These are phyloP conservation scores for Aleadryas rufinucha DNA, from an alignment of 2,113 vertebrate genomes.

Conservation along the genomic window DNA sequence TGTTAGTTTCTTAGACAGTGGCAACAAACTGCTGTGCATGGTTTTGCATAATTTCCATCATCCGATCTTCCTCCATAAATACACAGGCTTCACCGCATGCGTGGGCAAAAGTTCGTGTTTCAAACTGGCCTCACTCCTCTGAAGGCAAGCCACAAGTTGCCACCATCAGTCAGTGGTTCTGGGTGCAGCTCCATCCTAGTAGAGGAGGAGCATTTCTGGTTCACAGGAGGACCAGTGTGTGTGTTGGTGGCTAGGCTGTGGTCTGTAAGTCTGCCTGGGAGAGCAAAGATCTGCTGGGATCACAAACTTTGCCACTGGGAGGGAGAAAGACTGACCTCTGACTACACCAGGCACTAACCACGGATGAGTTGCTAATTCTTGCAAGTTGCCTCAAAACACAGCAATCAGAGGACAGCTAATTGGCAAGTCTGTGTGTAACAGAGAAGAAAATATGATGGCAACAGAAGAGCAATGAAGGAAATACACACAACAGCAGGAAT, in stretches of 20 bases:
- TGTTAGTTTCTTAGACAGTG: neutral
- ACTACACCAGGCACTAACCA: neutral
- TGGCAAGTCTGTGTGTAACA: neutral
- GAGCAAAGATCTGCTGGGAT: rapidly evolving
- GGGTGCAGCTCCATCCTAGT: neutral
- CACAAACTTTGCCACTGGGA: neutral
- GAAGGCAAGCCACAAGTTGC: neutral
- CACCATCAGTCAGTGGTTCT: neutral
- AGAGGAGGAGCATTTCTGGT: neutral
- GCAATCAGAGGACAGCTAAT: neutral
- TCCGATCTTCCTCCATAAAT: neutral
- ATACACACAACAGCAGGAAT: neutral
- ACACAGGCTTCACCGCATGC: neutral
- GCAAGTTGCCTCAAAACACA: neutral
- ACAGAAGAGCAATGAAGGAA: neutral
- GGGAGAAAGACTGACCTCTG: neutral
- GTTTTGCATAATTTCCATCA: neutral
- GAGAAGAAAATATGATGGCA: neutral
- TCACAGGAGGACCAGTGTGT: neutral
- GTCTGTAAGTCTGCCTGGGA: neutral
- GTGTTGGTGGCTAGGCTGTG: neutral
- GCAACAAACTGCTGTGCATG: neutral
- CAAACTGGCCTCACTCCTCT: neutral
- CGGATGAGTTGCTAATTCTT: neutral
- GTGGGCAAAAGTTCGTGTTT: neutral